Evolutionary conservation across 2,888 invertebrate genomes (phyloP).

Genomic region (Slavum lentiscoides): DNA sequence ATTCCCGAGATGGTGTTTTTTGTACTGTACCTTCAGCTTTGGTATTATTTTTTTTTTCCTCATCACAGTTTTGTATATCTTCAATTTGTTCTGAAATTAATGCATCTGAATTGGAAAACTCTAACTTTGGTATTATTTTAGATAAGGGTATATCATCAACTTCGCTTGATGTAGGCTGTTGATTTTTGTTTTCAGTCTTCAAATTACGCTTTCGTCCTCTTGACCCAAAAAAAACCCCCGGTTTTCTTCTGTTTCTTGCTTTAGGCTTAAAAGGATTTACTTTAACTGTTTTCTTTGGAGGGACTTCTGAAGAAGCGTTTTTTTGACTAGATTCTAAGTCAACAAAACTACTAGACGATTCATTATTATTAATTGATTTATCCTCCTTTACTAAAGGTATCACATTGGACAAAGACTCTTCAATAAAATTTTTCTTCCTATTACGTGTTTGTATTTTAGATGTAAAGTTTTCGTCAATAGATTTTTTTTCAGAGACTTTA

Average conservation of each 20-base stretch:
- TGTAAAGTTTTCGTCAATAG: conserved; percentile 24
- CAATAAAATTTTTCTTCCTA: conserved; percentile 33
- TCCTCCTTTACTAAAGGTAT: background rate
- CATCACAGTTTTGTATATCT: conserved; percentile 3
- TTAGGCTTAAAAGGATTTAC: conserved; percentile 45
- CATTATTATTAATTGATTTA: conserved; percentile 39
- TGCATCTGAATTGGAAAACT: background rate
- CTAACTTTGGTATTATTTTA: conserved; percentile 4
- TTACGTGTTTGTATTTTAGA: conserved; percentile 49
- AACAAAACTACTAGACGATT: conserved; percentile 36
- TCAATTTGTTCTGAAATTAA: conserved; percentile 9
- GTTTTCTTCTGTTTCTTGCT: conserved; percentile 38
- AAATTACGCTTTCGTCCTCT: conserved; percentile 42
- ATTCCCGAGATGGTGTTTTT: conserved; percentile 4
- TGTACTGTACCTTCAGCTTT: background rate
- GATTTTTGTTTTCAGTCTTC: conserved; percentile 46
- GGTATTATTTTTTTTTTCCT: background rate
- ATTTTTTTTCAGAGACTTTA: conserved; percentile 11
- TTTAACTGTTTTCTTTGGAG: conserved; percentile 23
- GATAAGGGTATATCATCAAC: background rate
- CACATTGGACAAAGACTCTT: conserved; percentile 5
- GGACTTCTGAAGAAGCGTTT: conserved; percentile 13
- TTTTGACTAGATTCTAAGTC: conserved; percentile 49
- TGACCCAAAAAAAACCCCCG: conserved; percentile 47
- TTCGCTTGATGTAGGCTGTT: conserved; percentile 14